phyloP scores from a whole-genome alignment of 1,140 invertebrate genomes.

The Penaeus japonicus region DNA sequence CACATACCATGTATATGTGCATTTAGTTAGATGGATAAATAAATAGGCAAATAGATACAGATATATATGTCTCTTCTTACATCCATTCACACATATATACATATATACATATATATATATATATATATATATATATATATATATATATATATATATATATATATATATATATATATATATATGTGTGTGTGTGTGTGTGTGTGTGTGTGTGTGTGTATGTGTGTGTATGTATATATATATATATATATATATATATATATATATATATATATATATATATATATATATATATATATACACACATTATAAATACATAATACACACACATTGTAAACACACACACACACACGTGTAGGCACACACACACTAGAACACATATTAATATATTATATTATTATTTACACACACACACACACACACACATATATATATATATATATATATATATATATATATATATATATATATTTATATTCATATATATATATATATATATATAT shows the following conservation, averaged over 20 bases:
- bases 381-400: too few species aligned
- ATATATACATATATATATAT: background rate
- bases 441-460: too few species aligned
- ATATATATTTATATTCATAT: too few species aligned
- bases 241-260: background rate
- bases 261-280: slow-evolving; percentile 3
- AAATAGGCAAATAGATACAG: too few species aligned
- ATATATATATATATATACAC: background rate
- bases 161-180: background rate
- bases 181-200: background rate
- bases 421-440: too few species aligned
- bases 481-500: too few species aligned
- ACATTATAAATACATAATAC: background rate
- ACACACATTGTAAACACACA: background rate
- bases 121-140: slow-evolving; percentile 1
- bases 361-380: too few species aligned
- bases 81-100: background rate
- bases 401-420: too few species aligned
- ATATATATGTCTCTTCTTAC: too few species aligned
- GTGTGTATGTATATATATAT: background rate
- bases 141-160: background rate
- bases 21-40: too few species aligned
- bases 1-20: too few species aligned
- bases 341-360: too few species aligned
- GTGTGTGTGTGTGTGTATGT: background rate